phyloP scores from a whole-genome alignment of 1,140 invertebrate genomes.

The Goniozus legneri region DNA sequence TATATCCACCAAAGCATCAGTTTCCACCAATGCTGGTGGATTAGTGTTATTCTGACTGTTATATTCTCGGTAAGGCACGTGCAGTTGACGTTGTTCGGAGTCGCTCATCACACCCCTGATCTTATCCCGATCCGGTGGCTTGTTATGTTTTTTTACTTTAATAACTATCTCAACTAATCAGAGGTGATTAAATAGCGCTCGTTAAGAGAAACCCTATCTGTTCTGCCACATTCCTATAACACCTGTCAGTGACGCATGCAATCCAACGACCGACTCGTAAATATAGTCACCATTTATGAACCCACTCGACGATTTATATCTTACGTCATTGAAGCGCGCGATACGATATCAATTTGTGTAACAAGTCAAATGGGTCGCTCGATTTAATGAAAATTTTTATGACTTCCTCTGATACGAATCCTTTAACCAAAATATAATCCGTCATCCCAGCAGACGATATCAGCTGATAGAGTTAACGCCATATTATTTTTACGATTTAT shows the following conservation, averaged over 20 bases:
- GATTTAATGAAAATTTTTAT: background rate
- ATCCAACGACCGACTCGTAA: slow-evolving; percentile 4
- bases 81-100: slow-evolving; percentile 52
- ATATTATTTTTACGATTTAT: slow-evolving; percentile 22
- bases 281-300: slow-evolving; percentile 13
- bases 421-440: slow-evolving; percentile 21
- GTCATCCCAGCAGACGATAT: slow-evolving; percentile 30
- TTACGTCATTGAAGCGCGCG: slow-evolving; percentile 20
- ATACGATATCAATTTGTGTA: background rate
- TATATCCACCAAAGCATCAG: slow-evolving; percentile 44
- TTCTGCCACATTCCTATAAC: slow-evolving; percentile 27
- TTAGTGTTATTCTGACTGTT: slow-evolving; percentile 47
- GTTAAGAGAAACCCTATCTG: slow-evolving; percentile 8
- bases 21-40: slow-evolving; percentile 37
- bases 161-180: background rate
- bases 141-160: slow-evolving; percentile 1
- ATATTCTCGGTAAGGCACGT: slow-evolving; percentile 53
- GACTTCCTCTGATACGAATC: background rate
- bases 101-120: slow-evolving; percentile 51
- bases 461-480: slow-evolving; percentile 35
- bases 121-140: slow-evolving; percentile 22
- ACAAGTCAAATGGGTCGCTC: background rate
- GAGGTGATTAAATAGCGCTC: background rate
- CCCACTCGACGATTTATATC: slow-evolving; percentile 11
- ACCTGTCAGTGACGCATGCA: slow-evolving; percentile 35